These are phyloP conservation scores for Trichogramma dendrolimi DNA, from an alignment of 2,888 invertebrate species.

Conservation along the genomic window DNA sequence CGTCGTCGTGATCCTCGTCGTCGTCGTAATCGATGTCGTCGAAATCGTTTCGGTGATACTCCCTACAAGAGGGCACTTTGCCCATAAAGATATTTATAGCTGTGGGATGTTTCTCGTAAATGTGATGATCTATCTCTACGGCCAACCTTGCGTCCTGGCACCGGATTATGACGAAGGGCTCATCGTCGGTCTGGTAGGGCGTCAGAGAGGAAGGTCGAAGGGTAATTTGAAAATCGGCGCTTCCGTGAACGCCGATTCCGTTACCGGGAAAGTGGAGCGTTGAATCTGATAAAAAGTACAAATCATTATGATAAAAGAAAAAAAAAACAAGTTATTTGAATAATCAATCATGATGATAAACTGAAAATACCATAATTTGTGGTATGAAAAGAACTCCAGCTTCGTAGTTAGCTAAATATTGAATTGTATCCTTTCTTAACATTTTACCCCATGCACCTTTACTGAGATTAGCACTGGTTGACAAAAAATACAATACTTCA, in stretches of 20 bases:
- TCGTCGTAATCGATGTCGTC: too few relatives aligned
- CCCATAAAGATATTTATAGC: too few relatives aligned
- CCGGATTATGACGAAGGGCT: conserved; percentile 61
- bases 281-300: conserved; percentile 55
- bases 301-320: too few relatives aligned
- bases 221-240: conserved; percentile 63
- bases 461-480: conserved; percentile 92
- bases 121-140: not conserved
- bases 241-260: conserved; percentile 33
- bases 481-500: conserved; percentile 73
- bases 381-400: conserved; percentile 87
- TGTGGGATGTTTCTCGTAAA: too few relatives aligned
- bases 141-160: conserved; percentile 34
- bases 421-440: conserved; percentile 49
- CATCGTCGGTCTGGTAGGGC: conserved; percentile 67
- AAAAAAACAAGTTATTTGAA: conserved; percentile 18
- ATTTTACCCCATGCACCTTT: conserved; percentile 93
- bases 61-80: too few relatives aligned
- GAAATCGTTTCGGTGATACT: too few relatives aligned
- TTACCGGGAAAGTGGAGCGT: conserved; percentile 60
- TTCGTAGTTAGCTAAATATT: conserved; percentile 79
- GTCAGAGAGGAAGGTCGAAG: conserved; percentile 78
- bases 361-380: conserved; percentile 64
- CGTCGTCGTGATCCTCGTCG: too few relatives aligned
- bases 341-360: not conserved